Conservation (phyloP, 2,797 vertebrate genomes). For the Enoplosus armatus region DNA sequence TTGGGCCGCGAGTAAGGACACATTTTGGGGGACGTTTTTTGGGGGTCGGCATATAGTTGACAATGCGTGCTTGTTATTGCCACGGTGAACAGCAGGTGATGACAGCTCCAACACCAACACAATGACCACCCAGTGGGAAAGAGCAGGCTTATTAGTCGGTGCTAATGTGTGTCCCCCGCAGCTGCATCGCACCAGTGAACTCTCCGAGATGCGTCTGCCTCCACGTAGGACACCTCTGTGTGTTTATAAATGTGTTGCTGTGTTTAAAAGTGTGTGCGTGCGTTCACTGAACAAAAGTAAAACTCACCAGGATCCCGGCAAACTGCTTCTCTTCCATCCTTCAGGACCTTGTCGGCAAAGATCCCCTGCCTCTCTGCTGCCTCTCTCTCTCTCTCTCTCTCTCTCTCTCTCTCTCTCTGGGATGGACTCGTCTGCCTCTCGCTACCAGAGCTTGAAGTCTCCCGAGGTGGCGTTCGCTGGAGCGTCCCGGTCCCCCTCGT, state of each 20-base stretch:
- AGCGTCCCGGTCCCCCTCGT: slow-evolving; percentile 68
- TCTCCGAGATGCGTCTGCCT: slow-evolving; percentile 19
- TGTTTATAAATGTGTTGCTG: slow-evolving; percentile 1
- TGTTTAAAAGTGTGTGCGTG: slow-evolving; percentile 3
- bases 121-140: background rate
- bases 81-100: slow-evolving; percentile 26
- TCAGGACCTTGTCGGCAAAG: slow-evolving; percentile 77
- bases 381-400: slow-evolving; percentile 45
- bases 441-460: slow-evolving; percentile 52
- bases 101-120: slow-evolving; percentile 29
- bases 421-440: slow-evolving; percentile 61
- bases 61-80: slow-evolving; percentile 1
- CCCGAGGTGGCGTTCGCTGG: slow-evolving; percentile 65
- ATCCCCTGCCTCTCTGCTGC: slow-evolving; percentile 75
- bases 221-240: background rate
- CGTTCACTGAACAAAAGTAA: slow-evolving; percentile 34
- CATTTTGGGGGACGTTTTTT: background rate
- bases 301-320: slow-evolving; percentile 86
- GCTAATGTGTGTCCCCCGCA: slow-evolving; percentile 16
- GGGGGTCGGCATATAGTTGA: background rate
- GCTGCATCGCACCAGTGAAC: slow-evolving; percentile 46
- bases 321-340: slow-evolving; percentile 88
- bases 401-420: slow-evolving; percentile 41
- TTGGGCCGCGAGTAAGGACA: background rate
- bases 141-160: background rate